phyloP scores from a whole-genome alignment of 2,888 invertebrate genomes.

The Hermodice carunculata region DNA sequence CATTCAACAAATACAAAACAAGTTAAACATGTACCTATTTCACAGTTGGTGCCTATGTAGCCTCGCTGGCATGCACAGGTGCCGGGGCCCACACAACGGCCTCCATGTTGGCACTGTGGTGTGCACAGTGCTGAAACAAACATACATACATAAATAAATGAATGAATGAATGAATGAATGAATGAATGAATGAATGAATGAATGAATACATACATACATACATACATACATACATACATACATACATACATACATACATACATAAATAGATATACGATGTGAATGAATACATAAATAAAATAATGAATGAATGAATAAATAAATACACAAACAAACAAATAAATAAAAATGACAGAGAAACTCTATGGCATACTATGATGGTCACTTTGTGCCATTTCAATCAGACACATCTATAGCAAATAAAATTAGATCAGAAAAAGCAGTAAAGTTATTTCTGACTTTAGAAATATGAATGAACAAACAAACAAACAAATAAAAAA shows the following conservation, averaged over 20 bases:
- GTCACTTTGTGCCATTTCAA: too few relatives aligned
- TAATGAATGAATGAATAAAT: too few relatives aligned
- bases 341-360: too few relatives aligned
- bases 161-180: background rate
- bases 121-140: slow-evolving; percentile 20
- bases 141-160: background rate
- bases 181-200: background rate
- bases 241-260: background rate
- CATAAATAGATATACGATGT: background rate
- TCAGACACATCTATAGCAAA: too few relatives aligned
- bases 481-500: too few relatives aligned
- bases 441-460: too few relatives aligned
- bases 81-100: slow-evolving; percentile 1
- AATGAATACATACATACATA: background rate
- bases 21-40: slow-evolving; percentile 27
- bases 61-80: slow-evolving; percentile 3
- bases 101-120: slow-evolving; percentile 6
- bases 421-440: background rate
- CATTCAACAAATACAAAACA: background rate
- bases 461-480: too few relatives aligned
- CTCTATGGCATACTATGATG: too few relatives aligned
- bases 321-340: too few relatives aligned
- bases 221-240: background rate
- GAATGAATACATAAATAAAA: too few relatives aligned
- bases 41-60: slow-evolving; percentile 3